Base-by-base conservation (phyloP, 2,888 invertebrate species). In the Campoplex nolae region DNA sequence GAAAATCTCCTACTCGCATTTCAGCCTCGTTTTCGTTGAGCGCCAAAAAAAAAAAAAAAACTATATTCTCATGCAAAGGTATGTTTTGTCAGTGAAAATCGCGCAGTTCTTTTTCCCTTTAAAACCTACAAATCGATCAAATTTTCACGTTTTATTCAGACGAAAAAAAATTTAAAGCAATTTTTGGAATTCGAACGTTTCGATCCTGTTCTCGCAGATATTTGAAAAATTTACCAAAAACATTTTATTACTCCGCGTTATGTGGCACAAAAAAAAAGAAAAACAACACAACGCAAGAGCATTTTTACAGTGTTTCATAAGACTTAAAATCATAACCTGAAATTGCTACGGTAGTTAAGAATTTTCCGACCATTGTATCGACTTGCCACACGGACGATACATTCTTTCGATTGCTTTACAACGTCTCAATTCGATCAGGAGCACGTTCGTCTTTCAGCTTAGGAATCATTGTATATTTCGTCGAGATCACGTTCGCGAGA, bases 401-500 rank as follows among this genome's bases (percentile, higher is more conserved):
- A 35, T 54, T 67, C 35, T 74, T 58, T 51, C 28, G 7, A 9
- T 38, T 38, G 38, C 54, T 16, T 48, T 58, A 32, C 76, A 80
- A 77, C 73, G 35, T 45, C 68, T 77, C 83, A 84, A 84, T 86
- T 73, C 28, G n/a, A 76, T 62, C 54, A 11, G 38, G 51, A 65
- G 62, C 86, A 80, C 83, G 80, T 77, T 83, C 75, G 62, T 48
- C 54, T 76, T 79, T 79, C 13, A 54, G 48, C 58, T n/a, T 42
- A 6, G 16, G 71, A 56, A 81, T 83, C 48, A 42, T 67, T 45
- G n/a, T 56, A 67, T 28, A 58, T 80, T 83, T 81, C 51, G 67
- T 83, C 77, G 77, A 42, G 42, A 83, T 77, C 76, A 86, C 86
- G 83, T 86, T 80, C 56, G 4, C 48, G 67, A 81, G 83, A 86